Conservation (phyloP, 2,888 invertebrate genomes). For the Mimas tiliae region DNA sequence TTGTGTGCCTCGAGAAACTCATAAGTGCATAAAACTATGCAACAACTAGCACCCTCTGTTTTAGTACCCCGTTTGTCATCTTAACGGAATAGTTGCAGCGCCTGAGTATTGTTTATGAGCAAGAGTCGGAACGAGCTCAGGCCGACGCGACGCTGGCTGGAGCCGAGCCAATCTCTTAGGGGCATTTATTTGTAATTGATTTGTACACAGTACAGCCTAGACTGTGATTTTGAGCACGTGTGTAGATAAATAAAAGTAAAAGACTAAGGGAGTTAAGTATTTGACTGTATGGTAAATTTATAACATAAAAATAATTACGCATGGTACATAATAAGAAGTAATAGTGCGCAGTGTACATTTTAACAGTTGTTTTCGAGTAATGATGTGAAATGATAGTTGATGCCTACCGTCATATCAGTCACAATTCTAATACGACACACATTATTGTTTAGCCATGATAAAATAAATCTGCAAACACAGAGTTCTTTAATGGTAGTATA, state of each 20-base stretch:
- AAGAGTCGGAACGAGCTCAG: neutral
- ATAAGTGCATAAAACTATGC: conserved; percentile 17
- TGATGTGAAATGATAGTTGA: too few relatives aligned
- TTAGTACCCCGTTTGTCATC: conserved; percentile 20
- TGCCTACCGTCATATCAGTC: too few relatives aligned
- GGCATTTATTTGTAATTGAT: conserved; percentile 20
- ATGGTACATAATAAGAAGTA: too few relatives aligned
- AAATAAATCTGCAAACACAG: too few relatives aligned
- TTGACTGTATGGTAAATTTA: too few relatives aligned
- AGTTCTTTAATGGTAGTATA: neutral
- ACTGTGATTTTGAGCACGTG: conserved; percentile 21
- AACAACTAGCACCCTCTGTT: conserved; percentile 23
- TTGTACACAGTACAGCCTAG: conserved; percentile 9
- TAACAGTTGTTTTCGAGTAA: too few relatives aligned
- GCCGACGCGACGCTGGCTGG: conserved; percentile 3
- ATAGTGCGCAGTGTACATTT: too few relatives aligned
- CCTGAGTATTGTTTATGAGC: conserved; percentile 23
- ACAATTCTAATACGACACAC: too few relatives aligned
- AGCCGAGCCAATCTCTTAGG: conserved; percentile 19
- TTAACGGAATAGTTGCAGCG: conserved; percentile 23
- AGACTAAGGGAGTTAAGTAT: too few relatives aligned
- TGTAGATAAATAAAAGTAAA: neutral
- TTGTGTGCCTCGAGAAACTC: neutral
- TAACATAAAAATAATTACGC: too few relatives aligned
- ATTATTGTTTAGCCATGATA: too few relatives aligned